Conservation (phyloP, 2,888 invertebrate genomes). For the Microchrysa polita region DNA sequence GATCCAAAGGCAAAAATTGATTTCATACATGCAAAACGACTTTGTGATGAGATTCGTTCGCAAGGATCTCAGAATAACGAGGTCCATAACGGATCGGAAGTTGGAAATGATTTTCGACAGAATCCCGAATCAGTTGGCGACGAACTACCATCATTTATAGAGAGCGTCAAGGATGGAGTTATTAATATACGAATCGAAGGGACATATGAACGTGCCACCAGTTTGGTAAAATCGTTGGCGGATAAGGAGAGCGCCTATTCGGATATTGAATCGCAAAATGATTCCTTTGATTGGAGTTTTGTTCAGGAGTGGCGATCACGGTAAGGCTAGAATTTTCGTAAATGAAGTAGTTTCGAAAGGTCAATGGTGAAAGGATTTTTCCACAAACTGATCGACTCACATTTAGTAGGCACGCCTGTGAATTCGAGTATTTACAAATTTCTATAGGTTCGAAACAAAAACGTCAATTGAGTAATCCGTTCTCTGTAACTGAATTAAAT, state of each 20-base stretch:
- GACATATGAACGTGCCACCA: slow-evolving; percentile 70
- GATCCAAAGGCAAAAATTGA: slow-evolving; percentile 19
- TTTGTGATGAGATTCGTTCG: slow-evolving; percentile 52
- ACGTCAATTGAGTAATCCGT: too few relatives aligned
- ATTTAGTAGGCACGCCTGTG: too few relatives aligned
- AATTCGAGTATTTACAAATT: too few relatives aligned
- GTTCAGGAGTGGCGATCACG: slow-evolving; percentile 79
- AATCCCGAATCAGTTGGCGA: neutral
- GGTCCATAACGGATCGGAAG: slow-evolving; percentile 2
- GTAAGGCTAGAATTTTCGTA: too few relatives aligned
- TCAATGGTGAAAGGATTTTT: too few relatives aligned
- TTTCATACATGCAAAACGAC: slow-evolving; percentile 51
- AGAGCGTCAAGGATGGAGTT: slow-evolving; percentile 67
- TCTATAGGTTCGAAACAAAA: too few relatives aligned
- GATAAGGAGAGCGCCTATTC: slow-evolving; percentile 59
- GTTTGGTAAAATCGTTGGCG: slow-evolving; percentile 68
- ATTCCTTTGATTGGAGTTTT: slow-evolving; percentile 77
- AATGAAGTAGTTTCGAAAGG: too few relatives aligned
- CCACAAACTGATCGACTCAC: too few relatives aligned
- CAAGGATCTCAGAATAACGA: slow-evolving; percentile 23
- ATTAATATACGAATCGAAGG: slow-evolving; percentile 72
- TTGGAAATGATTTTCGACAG: slow-evolving; percentile 40
- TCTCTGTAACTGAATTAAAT: too few relatives aligned
- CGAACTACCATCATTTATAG: slow-evolving; percentile 63
- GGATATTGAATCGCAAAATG: slow-evolving; percentile 64